Conservation (phyloP, 2,888 invertebrate genomes). For the Morpho helenor region DNA sequence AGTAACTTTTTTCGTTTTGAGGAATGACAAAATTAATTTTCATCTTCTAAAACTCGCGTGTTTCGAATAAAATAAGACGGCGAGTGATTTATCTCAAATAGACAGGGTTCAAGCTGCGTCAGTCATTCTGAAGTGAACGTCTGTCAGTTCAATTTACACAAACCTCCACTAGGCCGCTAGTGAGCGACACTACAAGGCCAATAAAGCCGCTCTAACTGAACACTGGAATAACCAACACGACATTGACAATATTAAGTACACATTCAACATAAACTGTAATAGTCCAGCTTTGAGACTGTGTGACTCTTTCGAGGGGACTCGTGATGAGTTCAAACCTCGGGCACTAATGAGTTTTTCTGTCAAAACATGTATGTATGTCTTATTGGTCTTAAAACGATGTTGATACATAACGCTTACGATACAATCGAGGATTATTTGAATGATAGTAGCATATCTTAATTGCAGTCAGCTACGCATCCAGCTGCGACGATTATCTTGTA, state of each 20-base stretch:
- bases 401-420: too few species aligned
- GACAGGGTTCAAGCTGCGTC: slow-evolving; percentile 56
- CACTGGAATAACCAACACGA: slow-evolving; percentile 48
- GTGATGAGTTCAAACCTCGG: too few species aligned
- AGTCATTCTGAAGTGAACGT: slow-evolving; percentile 58
- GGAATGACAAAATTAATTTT: slow-evolving; percentile 14
- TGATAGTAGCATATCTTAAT: too few species aligned
- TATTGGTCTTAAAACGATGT: too few species aligned
- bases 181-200: slow-evolving; percentile 49
- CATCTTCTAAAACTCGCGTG: slow-evolving; percentile 21
- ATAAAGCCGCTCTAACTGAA: slow-evolving; percentile 62
- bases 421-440: too few species aligned
- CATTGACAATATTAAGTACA: slow-evolving; percentile 36
- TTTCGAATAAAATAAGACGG: slow-evolving; percentile 35
- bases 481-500: too few species aligned
- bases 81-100: slow-evolving; percentile 49
- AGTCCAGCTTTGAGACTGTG: too few species aligned
- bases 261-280: too few species aligned
- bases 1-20: slow-evolving; percentile 1
- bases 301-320: too few species aligned
- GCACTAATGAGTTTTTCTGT: too few species aligned
- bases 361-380: too few species aligned
- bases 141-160: slow-evolving; percentile 70
- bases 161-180: slow-evolving; percentile 39
- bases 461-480: too few species aligned